phyloP scores from a whole-genome alignment of 35 echinoderm and acorn worm genomes.

The Anneissia japonica region DNA sequence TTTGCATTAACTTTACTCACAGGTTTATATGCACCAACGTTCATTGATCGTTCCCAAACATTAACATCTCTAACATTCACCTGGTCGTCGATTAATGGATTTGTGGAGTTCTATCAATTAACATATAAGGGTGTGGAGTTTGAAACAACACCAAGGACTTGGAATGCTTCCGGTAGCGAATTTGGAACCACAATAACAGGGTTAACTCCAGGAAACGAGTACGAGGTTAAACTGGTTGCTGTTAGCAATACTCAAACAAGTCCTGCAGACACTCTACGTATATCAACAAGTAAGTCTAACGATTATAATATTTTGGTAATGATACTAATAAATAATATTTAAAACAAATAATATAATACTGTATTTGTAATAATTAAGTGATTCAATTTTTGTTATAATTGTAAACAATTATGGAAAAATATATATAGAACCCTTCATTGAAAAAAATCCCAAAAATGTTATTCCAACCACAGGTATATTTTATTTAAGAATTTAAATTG shows the following conservation, averaged over 20 bases:
- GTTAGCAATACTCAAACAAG: background rate
- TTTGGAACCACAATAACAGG: background rate
- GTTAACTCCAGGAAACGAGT: background rate
- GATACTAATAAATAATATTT: no score
- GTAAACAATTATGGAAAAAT: no score
- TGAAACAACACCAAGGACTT: background rate
- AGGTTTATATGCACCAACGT: background rate
- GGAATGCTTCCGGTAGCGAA: background rate
- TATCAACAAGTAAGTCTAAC: background rate
- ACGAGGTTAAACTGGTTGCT: background rate
- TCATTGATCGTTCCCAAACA: background rate
- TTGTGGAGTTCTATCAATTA: background rate
- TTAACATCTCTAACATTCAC: background rate
- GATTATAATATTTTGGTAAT: no score
- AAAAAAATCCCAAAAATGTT: no score
- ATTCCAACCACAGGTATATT: no score
- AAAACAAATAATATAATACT: no score
- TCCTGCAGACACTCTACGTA: background rate
- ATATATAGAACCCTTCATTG: no score
- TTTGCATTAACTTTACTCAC: no score
- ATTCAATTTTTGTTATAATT: no score
- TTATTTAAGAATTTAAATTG: no score
- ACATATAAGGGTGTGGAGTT: background rate
- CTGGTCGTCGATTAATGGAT: background rate
- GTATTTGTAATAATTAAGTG: no score